Conservation (phyloP, 1,140 invertebrate genomes). For the Andrena cerasifolii region DNA sequence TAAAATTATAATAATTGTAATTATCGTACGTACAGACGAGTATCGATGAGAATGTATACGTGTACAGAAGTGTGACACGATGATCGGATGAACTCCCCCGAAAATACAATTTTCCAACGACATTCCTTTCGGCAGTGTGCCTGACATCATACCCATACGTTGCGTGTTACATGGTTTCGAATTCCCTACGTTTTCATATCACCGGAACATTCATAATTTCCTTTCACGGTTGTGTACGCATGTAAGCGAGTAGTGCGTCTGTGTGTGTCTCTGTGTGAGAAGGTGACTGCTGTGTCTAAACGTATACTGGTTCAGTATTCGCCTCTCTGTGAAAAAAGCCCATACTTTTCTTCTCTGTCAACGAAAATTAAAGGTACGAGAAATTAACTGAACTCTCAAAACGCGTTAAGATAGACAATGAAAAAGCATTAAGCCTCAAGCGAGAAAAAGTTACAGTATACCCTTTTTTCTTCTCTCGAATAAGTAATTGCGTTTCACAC, state of each 20-base stretch:
- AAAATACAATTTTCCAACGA: constrained; percentile 34
- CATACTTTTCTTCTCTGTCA: constrained; percentile 13
- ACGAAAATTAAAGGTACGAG: constrained; percentile 41
- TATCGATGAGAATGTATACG: constrained; percentile 64
- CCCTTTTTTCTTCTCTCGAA: constrained; percentile 19
- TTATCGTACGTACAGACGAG: constrained; percentile 44
- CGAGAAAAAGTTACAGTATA: constrained; percentile 69
- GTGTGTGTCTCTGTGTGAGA: constrained; percentile 20
- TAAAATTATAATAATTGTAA: constrained; percentile 60
- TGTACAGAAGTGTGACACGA: constrained; percentile 49
- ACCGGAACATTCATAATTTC: constrained; percentile 43
- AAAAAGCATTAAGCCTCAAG: constrained; percentile 75
- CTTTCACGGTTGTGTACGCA: constrained; percentile 19
- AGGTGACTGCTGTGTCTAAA: constrained; percentile 31
- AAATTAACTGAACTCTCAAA: constrained; percentile 57
- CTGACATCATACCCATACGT: constrained; percentile 25
- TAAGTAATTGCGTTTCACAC: constrained; percentile 71
- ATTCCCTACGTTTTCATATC: constrained; percentile 31
- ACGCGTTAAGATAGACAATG: constrained; percentile 61
- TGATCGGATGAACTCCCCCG: neutral
- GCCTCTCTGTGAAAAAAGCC: constrained; percentile 31
- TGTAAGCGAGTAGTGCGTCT: neutral
- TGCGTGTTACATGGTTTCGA: constrained; percentile 40
- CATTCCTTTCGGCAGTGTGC: constrained; percentile 26
- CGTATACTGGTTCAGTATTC: constrained; percentile 59